These are phyloP conservation scores for Rhinopomastus cyanomelas DNA, from an alignment of 2,113 vertebrate genomes.

Conservation along the genomic window DNA sequence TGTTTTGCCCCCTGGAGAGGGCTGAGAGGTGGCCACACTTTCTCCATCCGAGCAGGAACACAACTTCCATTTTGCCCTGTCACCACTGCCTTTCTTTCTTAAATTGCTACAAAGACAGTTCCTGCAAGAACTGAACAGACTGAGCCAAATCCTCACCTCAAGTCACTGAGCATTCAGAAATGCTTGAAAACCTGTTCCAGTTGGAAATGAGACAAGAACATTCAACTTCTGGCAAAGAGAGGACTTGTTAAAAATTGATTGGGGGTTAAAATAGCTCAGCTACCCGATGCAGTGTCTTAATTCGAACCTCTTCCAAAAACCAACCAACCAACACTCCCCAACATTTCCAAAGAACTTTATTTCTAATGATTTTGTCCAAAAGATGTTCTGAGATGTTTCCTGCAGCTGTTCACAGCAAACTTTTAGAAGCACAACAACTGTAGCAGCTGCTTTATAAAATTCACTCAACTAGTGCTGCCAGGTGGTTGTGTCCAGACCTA, in stretches of 20 bases:
- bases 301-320: background rate
- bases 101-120: background rate
- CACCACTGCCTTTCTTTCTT: background rate
- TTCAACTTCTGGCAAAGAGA: background rate
- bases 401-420: background rate
- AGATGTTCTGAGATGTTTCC: background rate
- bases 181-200: background rate
- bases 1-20: background rate
- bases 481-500: background rate
- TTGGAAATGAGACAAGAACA: background rate
- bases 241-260: background rate
- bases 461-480: background rate
- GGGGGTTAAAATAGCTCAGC: background rate
- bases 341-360: background rate
- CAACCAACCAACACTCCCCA: background rate
- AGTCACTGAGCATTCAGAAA: background rate
- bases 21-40: background rate
- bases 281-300: background rate
- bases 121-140: background rate
- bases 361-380: background rate
- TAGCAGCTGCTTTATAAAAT: background rate
- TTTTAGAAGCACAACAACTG: background rate
- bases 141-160: background rate
- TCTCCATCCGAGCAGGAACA: background rate
- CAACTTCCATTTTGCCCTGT: background rate